Percentiles rank a stretch among this genome's conserved stretches.
phyloP scores from a whole-genome alignment of 2,113 vertebrate species.

The Mellivora capensis region DNA sequence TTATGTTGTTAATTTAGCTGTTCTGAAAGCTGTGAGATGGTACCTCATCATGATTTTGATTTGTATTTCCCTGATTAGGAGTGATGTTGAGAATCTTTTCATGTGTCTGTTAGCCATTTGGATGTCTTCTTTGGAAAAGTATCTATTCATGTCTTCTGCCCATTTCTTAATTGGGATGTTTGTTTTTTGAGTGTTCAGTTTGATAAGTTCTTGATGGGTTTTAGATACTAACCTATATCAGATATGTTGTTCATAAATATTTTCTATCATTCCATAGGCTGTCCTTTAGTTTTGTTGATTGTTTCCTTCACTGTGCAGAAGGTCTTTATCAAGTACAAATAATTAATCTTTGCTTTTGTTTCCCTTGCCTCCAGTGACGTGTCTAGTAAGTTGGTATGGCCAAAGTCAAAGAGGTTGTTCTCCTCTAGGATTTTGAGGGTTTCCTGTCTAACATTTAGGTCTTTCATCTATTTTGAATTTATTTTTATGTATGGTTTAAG shows the following conservation, averaged over 20 bases:
- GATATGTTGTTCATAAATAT: neutral
- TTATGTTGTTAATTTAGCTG: neutral
- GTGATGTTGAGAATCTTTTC: neutral
- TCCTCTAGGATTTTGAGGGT: neutral
- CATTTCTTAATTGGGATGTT: neutral
- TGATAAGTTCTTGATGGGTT: neutral
- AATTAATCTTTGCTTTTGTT: neutral
- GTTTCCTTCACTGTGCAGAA: neutral
- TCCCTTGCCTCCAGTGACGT: neutral
- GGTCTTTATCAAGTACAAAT: neutral
- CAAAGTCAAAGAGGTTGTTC: neutral
- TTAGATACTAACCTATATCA: neutral
- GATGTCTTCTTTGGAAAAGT: neutral
- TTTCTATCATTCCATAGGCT: neutral
- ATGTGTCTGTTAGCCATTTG: neutral
- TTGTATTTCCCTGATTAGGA: neutral
- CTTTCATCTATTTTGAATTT: neutral
- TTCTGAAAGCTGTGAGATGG: neutral
- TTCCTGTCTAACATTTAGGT: neutral
- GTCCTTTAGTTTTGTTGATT: neutral
- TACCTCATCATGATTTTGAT: neutral
- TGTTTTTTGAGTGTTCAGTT: neutral
- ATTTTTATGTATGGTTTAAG: neutral
- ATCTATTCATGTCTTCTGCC: neutral
- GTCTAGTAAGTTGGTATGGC: neutral